Evolutionary conservation across 1,140 invertebrate species (phyloP).

Genomic region (Drosophila orena): DNA sequence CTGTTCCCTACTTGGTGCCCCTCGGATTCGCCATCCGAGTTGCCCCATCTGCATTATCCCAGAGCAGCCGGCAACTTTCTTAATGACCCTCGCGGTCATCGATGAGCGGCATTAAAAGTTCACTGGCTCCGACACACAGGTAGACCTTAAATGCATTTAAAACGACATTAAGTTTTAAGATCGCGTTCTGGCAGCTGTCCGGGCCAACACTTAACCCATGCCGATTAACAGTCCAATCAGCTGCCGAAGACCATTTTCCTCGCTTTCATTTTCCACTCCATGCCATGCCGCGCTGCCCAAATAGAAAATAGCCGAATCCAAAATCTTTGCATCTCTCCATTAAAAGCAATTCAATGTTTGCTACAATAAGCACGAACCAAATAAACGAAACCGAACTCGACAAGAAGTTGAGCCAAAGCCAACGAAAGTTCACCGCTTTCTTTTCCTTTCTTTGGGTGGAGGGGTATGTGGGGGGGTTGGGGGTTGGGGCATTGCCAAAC

Average conservation of each 20-base stretch:
- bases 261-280: conserved; percentile 64
- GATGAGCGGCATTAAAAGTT: conserved; percentile 14
- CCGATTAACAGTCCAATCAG: conserved; percentile 23
- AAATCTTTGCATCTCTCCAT: conserved; percentile 67
- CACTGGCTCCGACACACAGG: conserved; percentile 5
- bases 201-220: background rate
- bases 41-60: conserved; percentile 4
- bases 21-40: background rate
- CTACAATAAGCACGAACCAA: conserved; percentile 62
- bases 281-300: conserved; percentile 19
- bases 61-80: conserved; percentile 54
- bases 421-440: conserved; percentile 76
- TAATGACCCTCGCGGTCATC: conserved; percentile 55
- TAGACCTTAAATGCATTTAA: conserved; percentile 32
- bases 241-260: conserved; percentile 57
- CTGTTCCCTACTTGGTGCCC: conserved; percentile 27
- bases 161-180: conserved; percentile 48
- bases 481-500: conserved; percentile 18
- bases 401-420: conserved; percentile 71
- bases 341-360: conserved; percentile 76
- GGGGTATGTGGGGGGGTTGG: background rate
- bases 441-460: conserved; percentile 38
- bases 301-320: conserved; percentile 6
- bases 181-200: conserved; percentile 35
- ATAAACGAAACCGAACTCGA: conserved; percentile 34